Evolutionary conservation across 2,797 vertebrate genomes (phyloP), one percentile per base, ranked within the genome.

Genomic region (Saxicola maurus): DNA sequence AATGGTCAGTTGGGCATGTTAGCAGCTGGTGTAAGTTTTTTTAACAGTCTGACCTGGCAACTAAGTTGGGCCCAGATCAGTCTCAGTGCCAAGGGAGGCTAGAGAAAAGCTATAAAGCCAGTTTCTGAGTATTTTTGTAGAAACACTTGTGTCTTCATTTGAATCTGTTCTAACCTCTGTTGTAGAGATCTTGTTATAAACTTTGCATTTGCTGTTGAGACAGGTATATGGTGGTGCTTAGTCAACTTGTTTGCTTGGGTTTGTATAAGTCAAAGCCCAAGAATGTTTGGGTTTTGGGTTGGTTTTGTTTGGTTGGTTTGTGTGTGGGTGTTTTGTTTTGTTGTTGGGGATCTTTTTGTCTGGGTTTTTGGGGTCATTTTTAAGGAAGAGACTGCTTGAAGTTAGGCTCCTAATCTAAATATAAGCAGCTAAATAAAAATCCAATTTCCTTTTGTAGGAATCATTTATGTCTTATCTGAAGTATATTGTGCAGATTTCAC

Each of bases 1-100:
- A 91, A 89, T 89, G 90, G 94, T 92, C 90, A 94, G 90, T 90
- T 87, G 90, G 86, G 75, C 86, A 91, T 80, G 78, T 91, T 95
- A 90, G 94, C 91, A 93, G 91, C 90, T 94, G 77, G 85, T 87
- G 16, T 83, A 91, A 94, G 90, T 78, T 88, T 87, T 46, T 93
- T 92, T 91, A 89, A 83, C 51, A 81, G 76, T 81, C 52, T 95
- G 82, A 69, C 73, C 76, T 86, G 89, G 69, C 76, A 81, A 69
- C 56, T 65, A 45, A 62, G 51, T 81, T 86, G 73, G 77, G 85
- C 67, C 48, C 31, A 73, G 66, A 59, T 85, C 45, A 91, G 62
- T 59, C 45, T 88, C 68, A 65, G 66, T 10, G 18, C 82, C 73
- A 48, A 87, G 87, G 84, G 69, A 96, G 49, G 56, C 59, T 75